Evolutionary conservation across 2,888 invertebrate species (phyloP), one percentile per base, ranked within the genome.

Genomic region (Andrena haemorrhoa): DNA sequence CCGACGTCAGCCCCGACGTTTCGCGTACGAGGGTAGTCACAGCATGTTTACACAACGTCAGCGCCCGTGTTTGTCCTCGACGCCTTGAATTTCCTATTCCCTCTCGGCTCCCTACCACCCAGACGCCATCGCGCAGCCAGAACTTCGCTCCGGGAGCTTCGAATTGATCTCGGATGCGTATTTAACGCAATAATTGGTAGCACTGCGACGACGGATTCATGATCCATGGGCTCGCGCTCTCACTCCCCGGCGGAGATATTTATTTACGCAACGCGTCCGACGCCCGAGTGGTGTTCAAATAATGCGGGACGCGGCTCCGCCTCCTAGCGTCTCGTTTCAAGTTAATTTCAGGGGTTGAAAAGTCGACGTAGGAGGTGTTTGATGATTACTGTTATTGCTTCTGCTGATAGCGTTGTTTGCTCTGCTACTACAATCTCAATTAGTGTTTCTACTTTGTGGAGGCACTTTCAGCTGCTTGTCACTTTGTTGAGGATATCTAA

Each of bases 11-110:
- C 47, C 20, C 12, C 79, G 79, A 49, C 75, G 83, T 65, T 72
- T 61, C 75, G 72, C 78, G 84, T 82, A 83, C 85, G 89, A 82
- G 85, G 84, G 80, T 83, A 88, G 91, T 88, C 88, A 86, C 86
- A 86, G 84, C 85, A 83, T 90, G 89, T 89, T 90, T 90, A 89
- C 85, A 85, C 84, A 89, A 85, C 87, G 90, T 90, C 90, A 86
- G 79, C 86, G 65, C 84, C 82, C 79, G 87, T 90, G 90, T 90
- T 90, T 90, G 86, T 85, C 68, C 79, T 80, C 86, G 81, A 79
- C 88, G 89, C 89, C 86, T 90, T 82, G 87, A 89, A 90, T 90
- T 89, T 88, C 86, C 84, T 79, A 84, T 71, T 79, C 68, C 72
- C 58, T 63, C 63, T n/a, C 75, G 49, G 33, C 66, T 69, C 12